Evolutionary conservation across 2,888 invertebrate genomes (phyloP), one percentile per base, ranked within the genome.

Genomic region (Steinernema scapterisci): DNA sequence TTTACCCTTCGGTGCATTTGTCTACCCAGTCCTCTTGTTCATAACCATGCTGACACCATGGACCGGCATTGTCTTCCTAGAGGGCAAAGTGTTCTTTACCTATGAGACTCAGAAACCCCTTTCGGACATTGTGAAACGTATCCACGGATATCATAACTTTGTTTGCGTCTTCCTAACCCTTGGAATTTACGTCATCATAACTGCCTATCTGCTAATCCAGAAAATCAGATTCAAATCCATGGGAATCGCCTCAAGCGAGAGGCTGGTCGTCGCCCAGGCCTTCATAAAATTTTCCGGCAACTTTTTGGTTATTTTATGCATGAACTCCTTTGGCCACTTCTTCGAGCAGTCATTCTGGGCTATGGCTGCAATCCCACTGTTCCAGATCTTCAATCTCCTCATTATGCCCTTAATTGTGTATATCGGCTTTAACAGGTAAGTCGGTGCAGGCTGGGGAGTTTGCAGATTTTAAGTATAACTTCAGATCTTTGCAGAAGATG

Each of bases 371-470:
- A 63, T 63, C 3, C 63, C 63, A 2, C 11, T 63, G 11, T 63
- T 63, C 63, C 63, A 63, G 38, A 63, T 63, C 25, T 27, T 63
- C 16, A 63, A 63, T 63, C 63, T 63, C 1, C 31, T 63, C 7
- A 7, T 27, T 27, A 25, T 63, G 63, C 31, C 63, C 16, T n/a
- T 63, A n/a, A 27, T 63, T 16, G 63, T 63, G 9, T 63, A 63
- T 38, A 31, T 63, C 25, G 63, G 63, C 1, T 63, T 63, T 63
- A 63, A 63, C 16, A 63, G 63, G 63, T 63, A 63, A 25, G 48
- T 48, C 3, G n/a, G n/a, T 13, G 6, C 7, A 54, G 21, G 27
- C 21, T 21, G 25, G 23, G 6, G 25, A 21, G 6, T 13, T 19
- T n/a, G 19, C n/a, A n/a, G n/a, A n/a, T n/a, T n/a, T n/a, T n/a